Evolutionary conservation across 2,113 vertebrate species (phyloP), one percentile per base, ranked within the genome.

Genomic region (Plectropomus leopardus): DNA sequence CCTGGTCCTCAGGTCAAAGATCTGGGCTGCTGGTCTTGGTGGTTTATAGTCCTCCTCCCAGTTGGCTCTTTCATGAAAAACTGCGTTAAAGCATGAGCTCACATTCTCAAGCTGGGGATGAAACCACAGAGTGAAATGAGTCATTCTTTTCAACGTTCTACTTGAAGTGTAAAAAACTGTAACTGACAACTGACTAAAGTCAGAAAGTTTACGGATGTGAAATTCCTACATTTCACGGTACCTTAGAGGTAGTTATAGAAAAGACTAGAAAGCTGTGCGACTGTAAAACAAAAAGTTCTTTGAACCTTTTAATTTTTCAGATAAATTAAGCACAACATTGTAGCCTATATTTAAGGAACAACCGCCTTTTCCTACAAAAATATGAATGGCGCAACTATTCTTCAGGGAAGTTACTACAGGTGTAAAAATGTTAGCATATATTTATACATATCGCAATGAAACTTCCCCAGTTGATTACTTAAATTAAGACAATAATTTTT

Each of bases 1-100:
- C 54, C 23, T 36, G 1, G 26, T 60, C 21, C 40, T 63, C 17
- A 14, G 75, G 50, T 64, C 60, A 83, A 44, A 68, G 78, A 65
- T 72, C 57, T 24, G 40, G 36, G 42, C 42, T 61, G 10, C 42
- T 71, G 63, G 6, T 81, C 67, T 76, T 61, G 16, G 54, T 72
- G 54, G 30, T 78, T 82, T 83, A 67, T 72, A 54, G 66, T 44
- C 30, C 14, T 26, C 5, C 53, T 83, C 42, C 30, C 69, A 45
- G 30, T 50, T 21, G 6, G 34, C 26, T 54, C 9, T 32, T 66
- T 60, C 63, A 40, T 23, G 63, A 44, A 55, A 36, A 70, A 65
- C 21, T 45, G 71, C n/a, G 51, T 28, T 60, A 44, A 36, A 64
- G 34, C 50, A 69, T 3, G 8, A 45, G 26, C 24, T 48, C 28